Conservation (phyloP, 2,888 invertebrate species). For the Phasia obesa region DNA sequence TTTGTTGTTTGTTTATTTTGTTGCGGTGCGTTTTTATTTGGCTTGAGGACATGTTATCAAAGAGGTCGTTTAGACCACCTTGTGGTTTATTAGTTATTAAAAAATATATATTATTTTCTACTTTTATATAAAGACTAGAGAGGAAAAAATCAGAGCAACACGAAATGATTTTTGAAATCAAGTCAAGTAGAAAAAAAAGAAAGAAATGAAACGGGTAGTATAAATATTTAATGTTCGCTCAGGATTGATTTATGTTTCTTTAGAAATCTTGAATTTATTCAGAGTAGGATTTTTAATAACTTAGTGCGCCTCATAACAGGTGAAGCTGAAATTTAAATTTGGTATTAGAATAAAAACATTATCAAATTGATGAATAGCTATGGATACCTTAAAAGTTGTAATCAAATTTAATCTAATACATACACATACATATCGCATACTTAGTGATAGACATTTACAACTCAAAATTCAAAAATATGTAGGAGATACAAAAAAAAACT, state of each 20-base stretch:
- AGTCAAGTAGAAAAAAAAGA: conserved; percentile 52
- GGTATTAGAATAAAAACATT: too few relatives aligned
- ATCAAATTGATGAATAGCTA: too few relatives aligned
- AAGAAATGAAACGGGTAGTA: conserved; percentile 21
- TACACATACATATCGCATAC: too few relatives aligned
- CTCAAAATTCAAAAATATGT: too few relatives aligned
- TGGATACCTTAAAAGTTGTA: too few relatives aligned
- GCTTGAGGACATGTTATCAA: conserved; percentile 66
- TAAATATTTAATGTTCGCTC: not conserved
- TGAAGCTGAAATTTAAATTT: conserved; percentile 1
- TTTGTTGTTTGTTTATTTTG: conserved; percentile 25
- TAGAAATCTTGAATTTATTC: not conserved
- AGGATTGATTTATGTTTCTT: conserved; percentile 6
- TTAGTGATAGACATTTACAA: too few relatives aligned
- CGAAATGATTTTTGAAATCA: not conserved
- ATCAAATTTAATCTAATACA: too few relatives aligned
- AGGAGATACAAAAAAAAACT: too few relatives aligned
- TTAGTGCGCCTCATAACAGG: not conserved
- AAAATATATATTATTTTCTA: conserved; percentile 24
- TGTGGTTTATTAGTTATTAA: conserved; percentile 61
- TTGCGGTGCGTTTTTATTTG: conserved; percentile 42
- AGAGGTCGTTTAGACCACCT: conserved; percentile 65
- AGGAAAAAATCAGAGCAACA: conserved; percentile 8
- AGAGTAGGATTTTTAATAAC: not conserved
- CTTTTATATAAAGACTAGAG: not conserved